These are phyloP conservation scores for Oryzias melastigma DNA, from an alignment of 2,113 vertebrate species.

Conservation along the genomic window DNA sequence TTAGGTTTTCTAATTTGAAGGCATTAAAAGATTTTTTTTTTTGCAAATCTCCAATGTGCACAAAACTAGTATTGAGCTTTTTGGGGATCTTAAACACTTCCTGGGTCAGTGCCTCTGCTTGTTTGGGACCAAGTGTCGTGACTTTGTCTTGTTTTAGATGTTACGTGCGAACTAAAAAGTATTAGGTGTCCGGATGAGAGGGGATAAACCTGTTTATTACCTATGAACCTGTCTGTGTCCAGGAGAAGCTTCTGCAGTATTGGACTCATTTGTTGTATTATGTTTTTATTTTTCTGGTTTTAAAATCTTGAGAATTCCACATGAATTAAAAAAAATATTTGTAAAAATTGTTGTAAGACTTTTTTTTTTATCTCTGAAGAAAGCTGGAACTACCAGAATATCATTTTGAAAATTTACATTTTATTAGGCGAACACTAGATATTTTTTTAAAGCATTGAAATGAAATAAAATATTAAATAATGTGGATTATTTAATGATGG, in stretches of 20 bases:
- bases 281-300: constrained; percentile 18
- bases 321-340: too few species aligned
- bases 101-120: constrained; percentile 23
- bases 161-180: constrained; percentile 38
- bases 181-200: constrained; percentile 29
- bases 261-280: constrained; percentile 17
- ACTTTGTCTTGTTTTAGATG: constrained; percentile 17
- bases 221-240: constrained; percentile 18
- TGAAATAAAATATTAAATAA: too few species aligned
- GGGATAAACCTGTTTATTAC: constrained; percentile 8
- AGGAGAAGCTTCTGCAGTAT: constrained; percentile 12
- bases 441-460: too few species aligned
- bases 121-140: constrained; percentile 45
- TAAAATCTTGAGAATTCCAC: constrained; percentile 5
- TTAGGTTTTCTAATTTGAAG: too few species aligned
- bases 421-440: too few species aligned
- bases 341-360: too few species aligned
- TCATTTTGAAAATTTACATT: too few species aligned
- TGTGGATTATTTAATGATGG: too few species aligned
- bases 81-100: constrained; percentile 10
- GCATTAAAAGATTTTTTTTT: too few species aligned
- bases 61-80: too few species aligned
- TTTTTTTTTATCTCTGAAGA: too few species aligned
- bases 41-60: not conserved
- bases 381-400: too few species aligned